A percentile compares a stretch with the other conserved stretches of the same genome.
These are phyloP conservation scores for Beaufortia kweichowensis DNA, from an alignment of 2,113 vertebrate species.

Conservation along the genomic window DNA sequence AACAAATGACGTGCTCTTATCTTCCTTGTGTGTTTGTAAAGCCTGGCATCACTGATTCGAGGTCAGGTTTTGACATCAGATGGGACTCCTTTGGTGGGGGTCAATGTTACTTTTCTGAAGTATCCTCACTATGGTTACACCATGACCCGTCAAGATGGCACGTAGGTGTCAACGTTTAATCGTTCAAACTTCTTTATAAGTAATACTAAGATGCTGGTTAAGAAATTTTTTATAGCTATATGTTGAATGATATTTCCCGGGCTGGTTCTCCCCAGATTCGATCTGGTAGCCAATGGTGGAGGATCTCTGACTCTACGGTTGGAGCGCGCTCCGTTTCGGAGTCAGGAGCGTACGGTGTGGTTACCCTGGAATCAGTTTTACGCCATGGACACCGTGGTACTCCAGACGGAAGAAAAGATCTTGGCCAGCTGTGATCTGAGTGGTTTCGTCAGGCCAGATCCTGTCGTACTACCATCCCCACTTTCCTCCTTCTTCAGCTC, in stretches of 20 bases:
- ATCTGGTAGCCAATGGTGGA: slow-evolving; percentile 87
- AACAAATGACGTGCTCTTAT: background rate
- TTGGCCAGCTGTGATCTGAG: slow-evolving; percentile 86
- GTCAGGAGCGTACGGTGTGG: slow-evolving; percentile 86
- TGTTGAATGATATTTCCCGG: too few species aligned
- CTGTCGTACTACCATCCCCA: slow-evolving; percentile 82
- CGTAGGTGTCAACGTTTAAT: slow-evolving; percentile 72
- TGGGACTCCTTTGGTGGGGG: slow-evolving; percentile 85
- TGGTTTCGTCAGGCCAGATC: slow-evolving; percentile 83
- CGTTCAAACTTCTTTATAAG: background rate
- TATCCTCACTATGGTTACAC: slow-evolving; percentile 87
- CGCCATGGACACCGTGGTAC: slow-evolving; percentile 84
- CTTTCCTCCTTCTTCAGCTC: slow-evolving; percentile 88
- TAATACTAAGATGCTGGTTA: too few species aligned
- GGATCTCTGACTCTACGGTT: slow-evolving; percentile 84
- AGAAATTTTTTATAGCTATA: too few species aligned
- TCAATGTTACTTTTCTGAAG: slow-evolving; percentile 89
- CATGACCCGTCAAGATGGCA: slow-evolving; percentile 88
- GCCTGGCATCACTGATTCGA: slow-evolving; percentile 85
- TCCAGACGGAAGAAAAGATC: slow-evolving; percentile 86
- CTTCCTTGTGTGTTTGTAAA: slow-evolving; percentile 56
- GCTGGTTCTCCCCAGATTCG: slow-evolving; percentile 74
- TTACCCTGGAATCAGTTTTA: slow-evolving; percentile 88
- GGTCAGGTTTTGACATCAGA: slow-evolving; percentile 88
- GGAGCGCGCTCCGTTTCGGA: slow-evolving; percentile 84